Evolutionary conservation across 2,113 vertebrate genomes (phyloP).

Genomic region (Conger conger): DNA sequence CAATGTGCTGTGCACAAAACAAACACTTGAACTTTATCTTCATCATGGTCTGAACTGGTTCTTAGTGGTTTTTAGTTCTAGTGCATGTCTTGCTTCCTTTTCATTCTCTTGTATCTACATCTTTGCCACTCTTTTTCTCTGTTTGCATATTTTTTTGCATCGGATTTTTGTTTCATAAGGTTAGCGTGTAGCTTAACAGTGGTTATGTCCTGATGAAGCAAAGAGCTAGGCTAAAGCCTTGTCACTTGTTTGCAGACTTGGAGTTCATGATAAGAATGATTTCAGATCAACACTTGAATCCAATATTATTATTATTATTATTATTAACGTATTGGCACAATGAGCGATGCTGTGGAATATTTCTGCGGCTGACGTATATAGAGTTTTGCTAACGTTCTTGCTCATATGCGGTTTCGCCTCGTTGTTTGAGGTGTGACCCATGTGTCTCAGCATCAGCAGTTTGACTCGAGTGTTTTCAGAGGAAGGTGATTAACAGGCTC

Average conservation of each 20-base stretch:
- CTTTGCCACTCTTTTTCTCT: background rate
- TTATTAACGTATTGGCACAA: background rate
- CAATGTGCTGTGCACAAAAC: background rate
- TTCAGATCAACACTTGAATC: too few relatives aligned
- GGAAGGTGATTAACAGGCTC: conserved; percentile 42
- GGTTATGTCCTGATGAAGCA: background rate
- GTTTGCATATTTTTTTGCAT: background rate
- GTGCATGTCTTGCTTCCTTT: background rate
- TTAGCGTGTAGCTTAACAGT: too few relatives aligned
- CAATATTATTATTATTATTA: too few relatives aligned
- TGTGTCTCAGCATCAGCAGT: background rate
- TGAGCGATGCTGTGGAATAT: background rate
- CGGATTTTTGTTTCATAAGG: background rate
- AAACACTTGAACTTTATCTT: background rate
- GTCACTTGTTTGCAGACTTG: background rate
- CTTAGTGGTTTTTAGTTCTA: background rate
- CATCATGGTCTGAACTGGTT: background rate
- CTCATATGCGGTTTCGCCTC: background rate
- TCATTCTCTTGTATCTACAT: background rate
- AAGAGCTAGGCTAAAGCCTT: too few relatives aligned
- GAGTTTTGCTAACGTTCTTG: background rate
- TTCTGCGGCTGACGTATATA: background rate
- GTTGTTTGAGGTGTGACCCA: background rate
- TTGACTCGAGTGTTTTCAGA: conserved; percentile 19
- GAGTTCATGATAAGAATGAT: too few relatives aligned